Conservation (phyloP, 2,797 vertebrate species). For the Ceyx erithaca region DNA sequence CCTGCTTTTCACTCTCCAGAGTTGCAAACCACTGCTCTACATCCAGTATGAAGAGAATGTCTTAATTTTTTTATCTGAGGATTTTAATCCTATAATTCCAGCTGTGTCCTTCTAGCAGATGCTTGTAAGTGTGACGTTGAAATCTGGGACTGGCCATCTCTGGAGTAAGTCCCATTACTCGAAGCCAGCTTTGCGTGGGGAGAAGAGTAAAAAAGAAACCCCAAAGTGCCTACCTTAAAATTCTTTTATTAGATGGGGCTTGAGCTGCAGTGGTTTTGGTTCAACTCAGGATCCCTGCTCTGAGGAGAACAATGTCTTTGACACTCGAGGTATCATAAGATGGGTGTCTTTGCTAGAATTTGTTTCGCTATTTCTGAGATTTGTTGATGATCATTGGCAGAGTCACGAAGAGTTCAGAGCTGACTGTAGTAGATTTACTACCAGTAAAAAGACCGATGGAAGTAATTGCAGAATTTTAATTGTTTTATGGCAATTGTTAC, state of each 20-base stretch:
- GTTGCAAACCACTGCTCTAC: neutral
- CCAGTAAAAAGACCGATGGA: neutral
- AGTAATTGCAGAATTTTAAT: neutral
- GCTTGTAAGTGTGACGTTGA: neutral
- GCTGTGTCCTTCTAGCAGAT: neutral
- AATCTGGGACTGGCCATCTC: neutral
- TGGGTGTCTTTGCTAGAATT: neutral
- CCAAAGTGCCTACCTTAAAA: neutral
- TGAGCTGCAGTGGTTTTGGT: neutral
- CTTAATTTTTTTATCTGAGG: neutral
- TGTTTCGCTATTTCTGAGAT: neutral
- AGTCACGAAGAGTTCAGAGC: neutral
- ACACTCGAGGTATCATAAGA: neutral
- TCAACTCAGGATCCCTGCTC: neutral
- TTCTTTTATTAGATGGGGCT: neutral
- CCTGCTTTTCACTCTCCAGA: neutral
- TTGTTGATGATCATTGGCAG: neutral
- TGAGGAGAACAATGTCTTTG: neutral
- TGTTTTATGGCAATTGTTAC: fast-evolving
- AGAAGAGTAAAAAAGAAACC: neutral
- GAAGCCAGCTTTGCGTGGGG: neutral
- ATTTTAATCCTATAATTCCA: neutral
- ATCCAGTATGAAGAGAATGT: neutral
- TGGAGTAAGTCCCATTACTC: neutral
- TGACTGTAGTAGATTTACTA: neutral